Conservation (phyloP, 2,797 vertebrate genomes). For the Coregonus ussuriensis region DNA sequence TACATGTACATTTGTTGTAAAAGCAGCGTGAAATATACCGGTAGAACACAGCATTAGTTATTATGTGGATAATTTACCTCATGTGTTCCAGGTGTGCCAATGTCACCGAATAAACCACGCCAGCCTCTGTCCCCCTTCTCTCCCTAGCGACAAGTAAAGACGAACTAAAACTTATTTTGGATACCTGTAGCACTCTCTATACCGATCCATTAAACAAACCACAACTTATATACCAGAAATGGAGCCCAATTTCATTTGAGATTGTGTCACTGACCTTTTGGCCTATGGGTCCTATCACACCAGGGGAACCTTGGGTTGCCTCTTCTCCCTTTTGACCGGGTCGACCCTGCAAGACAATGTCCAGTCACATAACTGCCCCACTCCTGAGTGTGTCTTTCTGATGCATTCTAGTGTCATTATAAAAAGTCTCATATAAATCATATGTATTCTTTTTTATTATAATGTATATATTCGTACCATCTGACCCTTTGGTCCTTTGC, state of each 20-base stretch:
- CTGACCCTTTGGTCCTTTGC: conserved; percentile 27
- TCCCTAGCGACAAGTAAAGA: conserved; percentile 29
- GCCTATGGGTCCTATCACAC: conserved; percentile 34
- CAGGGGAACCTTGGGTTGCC: conserved; percentile 28
- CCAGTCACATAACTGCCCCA: no score
- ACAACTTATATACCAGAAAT: not conserved
- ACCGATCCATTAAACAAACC: no score
- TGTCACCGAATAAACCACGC: conserved; percentile 37
- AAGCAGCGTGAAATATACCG: not conserved
- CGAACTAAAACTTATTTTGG: no score
- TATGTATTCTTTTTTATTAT: not conserved
- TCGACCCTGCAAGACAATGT: conserved; percentile 18
- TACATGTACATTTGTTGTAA: not conserved
- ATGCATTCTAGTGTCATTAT: not conserved
- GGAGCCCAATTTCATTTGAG: not conserved
- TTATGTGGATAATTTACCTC: conserved; percentile 12
- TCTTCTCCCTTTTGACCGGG: conserved; percentile 24
- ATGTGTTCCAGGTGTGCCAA: conserved; percentile 20
- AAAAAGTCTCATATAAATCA: not conserved
- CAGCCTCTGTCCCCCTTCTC: conserved; percentile 43
- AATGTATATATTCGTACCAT: conserved; percentile 16
- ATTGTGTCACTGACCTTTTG: conserved; percentile 25
- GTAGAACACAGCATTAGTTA: not conserved
- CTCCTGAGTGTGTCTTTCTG: no score
- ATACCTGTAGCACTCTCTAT: no score